phyloP scores from a whole-genome alignment of 2,797 vertebrate species.

The Coreius guichenoti region DNA sequence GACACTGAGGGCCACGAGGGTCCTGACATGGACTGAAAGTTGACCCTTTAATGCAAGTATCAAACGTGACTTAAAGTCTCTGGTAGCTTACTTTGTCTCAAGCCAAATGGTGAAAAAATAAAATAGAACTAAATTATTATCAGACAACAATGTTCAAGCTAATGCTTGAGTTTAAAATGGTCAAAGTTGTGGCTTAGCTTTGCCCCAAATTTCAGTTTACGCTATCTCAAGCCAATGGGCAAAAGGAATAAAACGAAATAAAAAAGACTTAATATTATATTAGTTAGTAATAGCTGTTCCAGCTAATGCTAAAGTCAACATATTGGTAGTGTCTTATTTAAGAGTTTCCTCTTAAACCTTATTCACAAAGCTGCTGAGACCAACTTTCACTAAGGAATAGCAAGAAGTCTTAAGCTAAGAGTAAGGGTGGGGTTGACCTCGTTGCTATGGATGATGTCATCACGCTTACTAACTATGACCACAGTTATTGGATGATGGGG shows the following conservation, averaged over 20 bases:
- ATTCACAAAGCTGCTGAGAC: too few relatives aligned
- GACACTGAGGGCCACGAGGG: not conserved
- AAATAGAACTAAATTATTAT: not conserved
- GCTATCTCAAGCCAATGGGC: not conserved
- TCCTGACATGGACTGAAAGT: slow-evolving; percentile 4
- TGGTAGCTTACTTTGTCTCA: not conserved
- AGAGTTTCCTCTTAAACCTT: too few relatives aligned
- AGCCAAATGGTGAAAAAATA: not conserved
- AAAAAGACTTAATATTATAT: not conserved
- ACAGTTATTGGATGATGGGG: too few relatives aligned
- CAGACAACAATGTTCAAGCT: not conserved
- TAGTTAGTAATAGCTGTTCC: not conserved
- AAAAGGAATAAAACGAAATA: not conserved
- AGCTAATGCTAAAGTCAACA: not conserved
- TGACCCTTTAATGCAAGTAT: not conserved
- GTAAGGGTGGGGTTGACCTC: too few relatives aligned
- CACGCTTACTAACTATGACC: too few relatives aligned
- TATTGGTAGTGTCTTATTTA: not conserved
- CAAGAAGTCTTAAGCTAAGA: too few relatives aligned
- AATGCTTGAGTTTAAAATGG: not conserved
- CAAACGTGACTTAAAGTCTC: not conserved
- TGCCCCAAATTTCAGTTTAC: not conserved
- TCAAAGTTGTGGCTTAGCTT: not conserved
- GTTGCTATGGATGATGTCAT: too few relatives aligned
- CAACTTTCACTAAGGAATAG: too few relatives aligned